phyloP scores from a whole-genome alignment of 2,113 vertebrate species.

The Delphinapterus leucas region DNA sequence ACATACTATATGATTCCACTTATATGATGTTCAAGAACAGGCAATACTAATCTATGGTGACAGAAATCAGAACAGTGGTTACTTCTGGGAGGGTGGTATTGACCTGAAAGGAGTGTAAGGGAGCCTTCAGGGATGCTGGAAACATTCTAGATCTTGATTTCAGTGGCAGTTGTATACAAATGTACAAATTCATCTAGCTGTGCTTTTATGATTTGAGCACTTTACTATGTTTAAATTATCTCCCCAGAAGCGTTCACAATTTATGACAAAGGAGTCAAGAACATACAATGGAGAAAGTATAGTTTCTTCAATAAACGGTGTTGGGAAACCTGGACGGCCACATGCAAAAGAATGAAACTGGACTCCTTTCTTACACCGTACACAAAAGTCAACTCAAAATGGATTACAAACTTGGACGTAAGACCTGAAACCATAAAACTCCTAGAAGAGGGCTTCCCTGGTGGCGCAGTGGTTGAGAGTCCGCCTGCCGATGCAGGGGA shows the following conservation, averaged over 20 bases:
- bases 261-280: background rate
- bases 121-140: background rate
- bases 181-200: background rate
- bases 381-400: background rate
- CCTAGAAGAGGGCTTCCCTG: too few species aligned
- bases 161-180: background rate
- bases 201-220: background rate
- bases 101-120: background rate
- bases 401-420: background rate
- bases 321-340: too few species aligned
- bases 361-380: too few species aligned
- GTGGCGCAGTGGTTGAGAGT: too few species aligned
- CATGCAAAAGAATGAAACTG: too few species aligned
- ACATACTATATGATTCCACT: background rate
- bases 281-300: too few species aligned
- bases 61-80: background rate
- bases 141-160: conserved; percentile 10
- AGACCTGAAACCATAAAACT: background rate
- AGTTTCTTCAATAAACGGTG: too few species aligned
- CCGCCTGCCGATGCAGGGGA: too few species aligned
- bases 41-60: background rate
- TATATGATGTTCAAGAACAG: background rate
- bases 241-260: background rate
- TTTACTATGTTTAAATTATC: background rate
- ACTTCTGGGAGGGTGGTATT: background rate